A percentile compares a stretch with the other conserved stretches of the same genome.
Conservation (phyloP, 2,888 invertebrate genomes). For the Rhaphigaster nebulosa region DNA sequence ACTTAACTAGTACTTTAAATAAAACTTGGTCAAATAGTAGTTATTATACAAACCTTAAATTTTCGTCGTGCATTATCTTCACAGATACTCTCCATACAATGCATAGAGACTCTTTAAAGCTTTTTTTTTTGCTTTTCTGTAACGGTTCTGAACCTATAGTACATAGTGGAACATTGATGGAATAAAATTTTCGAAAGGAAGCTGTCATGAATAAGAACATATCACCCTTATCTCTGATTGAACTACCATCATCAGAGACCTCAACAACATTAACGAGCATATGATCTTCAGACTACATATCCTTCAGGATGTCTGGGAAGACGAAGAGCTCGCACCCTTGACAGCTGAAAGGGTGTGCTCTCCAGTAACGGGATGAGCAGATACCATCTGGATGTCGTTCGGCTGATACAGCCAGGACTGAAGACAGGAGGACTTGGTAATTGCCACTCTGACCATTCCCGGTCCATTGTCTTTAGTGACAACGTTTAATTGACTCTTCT, state of each 20-base stretch:
- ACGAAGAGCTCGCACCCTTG: slow-evolving; percentile 44
- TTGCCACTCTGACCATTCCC: slow-evolving; percentile 34
- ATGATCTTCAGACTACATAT: neutral
- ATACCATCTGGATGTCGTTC: slow-evolving; percentile 34
- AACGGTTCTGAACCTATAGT: neutral
- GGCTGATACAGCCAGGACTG: slow-evolving; percentile 6
- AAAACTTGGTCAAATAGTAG: no score
- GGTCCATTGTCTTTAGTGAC: slow-evolving; percentile 53
- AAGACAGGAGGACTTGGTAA: slow-evolving; percentile 46
- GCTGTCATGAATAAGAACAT: neutral
- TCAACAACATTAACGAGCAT: neutral
- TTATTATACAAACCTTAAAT: no score
- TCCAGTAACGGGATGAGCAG: slow-evolving; percentile 47
- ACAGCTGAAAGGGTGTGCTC: slow-evolving; percentile 46
- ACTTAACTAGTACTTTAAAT: no score
- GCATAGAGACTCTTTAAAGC: no score
- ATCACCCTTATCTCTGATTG: neutral
- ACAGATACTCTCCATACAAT: neutral
- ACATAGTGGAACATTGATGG: neutral
- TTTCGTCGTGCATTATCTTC: no score
- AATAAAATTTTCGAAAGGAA: neutral
- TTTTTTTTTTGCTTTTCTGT: neutral
- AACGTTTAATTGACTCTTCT: slow-evolving; percentile 53
- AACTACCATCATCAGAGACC: slow-evolving; percentile 1
- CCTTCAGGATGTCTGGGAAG: slow-evolving; percentile 3